Base-by-base conservation (phyloP, 2,113 vertebrate genomes). In the Peromyscus maniculatus region DNA sequence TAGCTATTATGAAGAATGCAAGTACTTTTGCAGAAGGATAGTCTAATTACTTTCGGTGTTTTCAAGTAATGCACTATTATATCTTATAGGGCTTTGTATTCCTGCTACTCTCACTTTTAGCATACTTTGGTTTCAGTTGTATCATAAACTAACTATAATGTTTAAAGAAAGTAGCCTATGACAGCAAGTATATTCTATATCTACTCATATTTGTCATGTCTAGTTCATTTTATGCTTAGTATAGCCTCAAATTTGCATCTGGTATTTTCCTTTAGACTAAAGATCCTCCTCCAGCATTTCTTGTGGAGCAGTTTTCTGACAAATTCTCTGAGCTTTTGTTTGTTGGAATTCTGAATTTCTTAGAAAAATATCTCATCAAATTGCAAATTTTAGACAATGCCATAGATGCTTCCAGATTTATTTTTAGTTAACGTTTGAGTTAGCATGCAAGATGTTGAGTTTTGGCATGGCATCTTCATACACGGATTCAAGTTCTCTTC, bases 251-350 rank as follows among this genome's bases (percentile, higher is more conserved):
- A 82, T 91, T 24, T 55, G 52, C 55, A 91, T 49, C 36, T 90
- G 7, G 2, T 83, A 26, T 90, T 95, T 93, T 87, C 17, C 64
- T 89, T 91, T 43, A 78, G 33, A 64, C 15, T 91, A 46, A 78
- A 96, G 31, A 91, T 31, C n/a, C 78, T 83, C 2, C 69, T 87
- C 77, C 88, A 93, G 24, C 71, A 94, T 95, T 86, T 95, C 75
- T 93, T 93, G 4, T 22, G 67, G 66, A 67, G 26, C 33, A 4
- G 7, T 93, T 75, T 93, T 89, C 83, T 95, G 66, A 74, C 24
- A 92, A 62, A 84, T 87, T 94, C 64, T 79, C 46, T 62, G 78
- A 59, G 43, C 11, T 71, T 95, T 83, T 94, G 15, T 79, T 91
- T 93, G 26, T 91, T 22, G 84, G 84, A 46, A 24, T 87, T 90